phyloP scores from a whole-genome alignment of 2,888 invertebrate species.

The Nezara viridula region DNA sequence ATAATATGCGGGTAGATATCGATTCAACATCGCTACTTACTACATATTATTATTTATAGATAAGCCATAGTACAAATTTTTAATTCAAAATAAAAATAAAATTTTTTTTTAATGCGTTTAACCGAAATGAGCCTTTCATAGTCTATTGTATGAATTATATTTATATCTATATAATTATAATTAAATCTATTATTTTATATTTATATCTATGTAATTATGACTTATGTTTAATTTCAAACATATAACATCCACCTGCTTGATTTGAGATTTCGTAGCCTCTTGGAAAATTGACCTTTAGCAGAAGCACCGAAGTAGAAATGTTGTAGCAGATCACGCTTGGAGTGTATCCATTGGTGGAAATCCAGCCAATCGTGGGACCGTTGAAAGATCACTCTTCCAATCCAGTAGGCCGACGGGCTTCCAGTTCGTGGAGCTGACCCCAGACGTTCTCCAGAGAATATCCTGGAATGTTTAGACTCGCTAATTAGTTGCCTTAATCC shows the following conservation, averaged over 20 bases:
- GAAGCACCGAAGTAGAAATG: not conserved
- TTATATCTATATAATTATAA: too few relatives aligned
- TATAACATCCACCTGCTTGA: not conserved
- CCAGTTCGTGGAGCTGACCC: not conserved
- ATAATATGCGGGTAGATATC: too few relatives aligned
- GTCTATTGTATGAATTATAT: too few relatives aligned
- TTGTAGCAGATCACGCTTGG: not conserved
- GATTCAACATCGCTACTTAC: too few relatives aligned
- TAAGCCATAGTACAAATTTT: too few relatives aligned
- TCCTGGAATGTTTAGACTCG: constrained; percentile 51
- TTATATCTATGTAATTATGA: too few relatives aligned
- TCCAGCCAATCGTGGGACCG: not conserved
- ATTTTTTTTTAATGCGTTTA: too few relatives aligned
- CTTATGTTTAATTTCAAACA: too few relatives aligned
- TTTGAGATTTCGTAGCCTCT: not conserved
- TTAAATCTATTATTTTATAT: too few relatives aligned
- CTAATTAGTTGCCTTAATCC: constrained; percentile 50
- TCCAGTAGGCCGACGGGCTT: not conserved
- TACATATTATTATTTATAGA: too few relatives aligned
- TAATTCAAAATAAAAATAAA: too few relatives aligned
- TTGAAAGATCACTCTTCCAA: not conserved
- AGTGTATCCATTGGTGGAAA: not conserved
- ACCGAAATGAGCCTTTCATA: too few relatives aligned
- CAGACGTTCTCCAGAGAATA: constrained; percentile 8
- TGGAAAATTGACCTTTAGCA: not conserved